Evolutionary conservation across 2,797 vertebrate species (phyloP).

Genomic region (Propithecus deckenii): DNA sequence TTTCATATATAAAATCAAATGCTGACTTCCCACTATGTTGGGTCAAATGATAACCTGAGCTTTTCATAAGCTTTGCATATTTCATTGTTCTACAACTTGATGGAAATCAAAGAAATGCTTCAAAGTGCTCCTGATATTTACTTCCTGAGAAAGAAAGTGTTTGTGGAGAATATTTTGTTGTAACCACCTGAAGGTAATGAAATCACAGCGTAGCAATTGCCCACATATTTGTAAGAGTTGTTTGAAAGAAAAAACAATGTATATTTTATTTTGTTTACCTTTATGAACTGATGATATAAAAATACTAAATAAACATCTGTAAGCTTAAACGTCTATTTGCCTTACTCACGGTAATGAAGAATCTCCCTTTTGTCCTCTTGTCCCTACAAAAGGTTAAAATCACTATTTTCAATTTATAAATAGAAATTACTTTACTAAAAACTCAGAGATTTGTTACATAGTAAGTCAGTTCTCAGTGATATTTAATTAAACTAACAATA

Average conservation of each 20-base stretch:
- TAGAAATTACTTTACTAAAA: neutral
- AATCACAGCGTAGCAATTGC: neutral
- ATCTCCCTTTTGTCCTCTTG: neutral
- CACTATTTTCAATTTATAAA: neutral
- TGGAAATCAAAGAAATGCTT: neutral
- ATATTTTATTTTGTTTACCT: neutral
- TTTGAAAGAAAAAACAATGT: neutral
- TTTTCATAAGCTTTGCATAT: neutral
- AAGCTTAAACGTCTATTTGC: neutral
- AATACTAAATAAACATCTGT: neutral
- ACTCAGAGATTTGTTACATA: neutral
- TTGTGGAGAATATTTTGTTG: neutral
- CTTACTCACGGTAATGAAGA: neutral
- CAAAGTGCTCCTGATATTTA: neutral
- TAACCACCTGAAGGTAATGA: neutral
- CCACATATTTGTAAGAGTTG: neutral
- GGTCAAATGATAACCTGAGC: neutral
- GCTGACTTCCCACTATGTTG: neutral
- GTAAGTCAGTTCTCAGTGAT: neutral
- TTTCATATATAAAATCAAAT: neutral
- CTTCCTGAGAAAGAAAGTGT: neutral
- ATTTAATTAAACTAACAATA: conserved; percentile 20
- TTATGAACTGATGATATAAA: neutral
- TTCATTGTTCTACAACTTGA: neutral
- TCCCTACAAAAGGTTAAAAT: neutral